These are phyloP conservation scores for Epinephelus lanceolatus DNA, from an alignment of 2,113 vertebrate species.

Conservation along the genomic window DNA sequence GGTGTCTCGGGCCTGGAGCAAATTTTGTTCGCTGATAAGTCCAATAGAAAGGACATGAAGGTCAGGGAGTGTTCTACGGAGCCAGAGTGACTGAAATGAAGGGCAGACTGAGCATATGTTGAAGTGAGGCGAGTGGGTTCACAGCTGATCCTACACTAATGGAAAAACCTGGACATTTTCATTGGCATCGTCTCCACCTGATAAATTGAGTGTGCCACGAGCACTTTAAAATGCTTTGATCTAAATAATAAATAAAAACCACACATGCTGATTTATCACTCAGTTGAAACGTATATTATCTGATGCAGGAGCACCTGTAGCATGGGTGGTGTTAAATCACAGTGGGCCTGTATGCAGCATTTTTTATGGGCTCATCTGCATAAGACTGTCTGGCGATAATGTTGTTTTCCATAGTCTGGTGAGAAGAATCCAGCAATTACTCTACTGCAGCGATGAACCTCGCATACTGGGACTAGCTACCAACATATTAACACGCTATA, in stretches of 20 bases:
- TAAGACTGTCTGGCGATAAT: constrained; percentile 35
- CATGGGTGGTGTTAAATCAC: constrained; percentile 37
- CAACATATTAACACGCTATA: constrained; percentile 36
- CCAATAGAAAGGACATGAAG: constrained; percentile 54
- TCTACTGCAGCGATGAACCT: constrained; percentile 11
- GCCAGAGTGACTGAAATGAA: constrained; percentile 24
- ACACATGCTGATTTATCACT: constrained; percentile 34
- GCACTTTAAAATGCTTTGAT: not conserved
- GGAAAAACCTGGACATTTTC: not conserved
- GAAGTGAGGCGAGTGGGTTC: not conserved
- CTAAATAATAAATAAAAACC: constrained; percentile 5
- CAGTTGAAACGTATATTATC: constrained; percentile 34
- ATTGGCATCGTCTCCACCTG: not conserved
- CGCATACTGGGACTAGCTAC: constrained; percentile 18
- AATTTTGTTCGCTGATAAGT: constrained; percentile 63
- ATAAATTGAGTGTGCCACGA: not conserved
- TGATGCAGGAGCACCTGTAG: constrained; percentile 28
- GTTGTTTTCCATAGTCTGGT: constrained; percentile 41
- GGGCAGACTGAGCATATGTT: constrained; percentile 33
- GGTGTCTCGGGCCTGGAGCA: constrained; percentile 42
- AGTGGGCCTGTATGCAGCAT: not conserved
- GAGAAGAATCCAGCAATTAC: constrained; percentile 35
- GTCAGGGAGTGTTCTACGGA: constrained; percentile 56
- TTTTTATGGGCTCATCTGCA: constrained; percentile 54
- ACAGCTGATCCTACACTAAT: constrained; percentile 7